phyloP scores from a whole-genome alignment of 1,140 invertebrate species.

The Adelges cooleyi region DNA sequence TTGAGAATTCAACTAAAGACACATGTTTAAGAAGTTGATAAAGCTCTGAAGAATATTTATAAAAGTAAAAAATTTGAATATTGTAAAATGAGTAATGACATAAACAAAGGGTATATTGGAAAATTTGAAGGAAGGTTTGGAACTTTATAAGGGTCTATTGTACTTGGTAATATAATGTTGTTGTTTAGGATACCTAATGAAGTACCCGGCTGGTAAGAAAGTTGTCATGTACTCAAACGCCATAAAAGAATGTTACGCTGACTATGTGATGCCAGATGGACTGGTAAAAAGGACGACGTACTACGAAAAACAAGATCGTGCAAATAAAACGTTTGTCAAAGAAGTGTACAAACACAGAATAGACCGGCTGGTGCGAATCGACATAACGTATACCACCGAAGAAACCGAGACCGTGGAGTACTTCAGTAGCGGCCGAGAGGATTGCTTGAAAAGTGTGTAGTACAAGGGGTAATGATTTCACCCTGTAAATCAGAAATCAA shows the following conservation, averaged over 20 bases:
- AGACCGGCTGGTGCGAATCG: background rate
- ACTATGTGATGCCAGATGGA: slow-evolving; percentile 59
- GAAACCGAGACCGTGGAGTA: background rate
- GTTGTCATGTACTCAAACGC: slow-evolving; percentile 60
- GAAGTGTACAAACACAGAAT: slow-evolving; percentile 9
- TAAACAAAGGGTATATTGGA: too few relatives aligned
- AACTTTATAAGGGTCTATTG: too few relatives aligned
- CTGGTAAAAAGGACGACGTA: slow-evolving; percentile 53
- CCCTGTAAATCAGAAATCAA: too few relatives aligned
- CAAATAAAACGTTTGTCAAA: background rate
- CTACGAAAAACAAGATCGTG: slow-evolving; percentile 44
- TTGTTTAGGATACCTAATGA: slow-evolving; percentile 59
- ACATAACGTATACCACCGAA: background rate
- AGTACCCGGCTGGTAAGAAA: slow-evolving; percentile 62
- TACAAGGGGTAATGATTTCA: too few relatives aligned
- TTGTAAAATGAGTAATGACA: too few relatives aligned
- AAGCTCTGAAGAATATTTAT: too few relatives aligned
- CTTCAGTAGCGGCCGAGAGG: background rate
- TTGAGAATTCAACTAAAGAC: too few relatives aligned
- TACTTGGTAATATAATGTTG: too few relatives aligned
- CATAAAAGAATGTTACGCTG: slow-evolving; percentile 61
- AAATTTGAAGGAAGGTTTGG: too few relatives aligned
- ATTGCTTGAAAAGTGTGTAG: slow-evolving; percentile 6
- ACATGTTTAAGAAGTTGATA: too few relatives aligned
- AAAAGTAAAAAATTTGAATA: too few relatives aligned